Percentiles rank a stretch among this genome's conserved stretches.
Conservation (phyloP, 1,140 invertebrate genomes). For the Steinernema feltiae region DNA sequence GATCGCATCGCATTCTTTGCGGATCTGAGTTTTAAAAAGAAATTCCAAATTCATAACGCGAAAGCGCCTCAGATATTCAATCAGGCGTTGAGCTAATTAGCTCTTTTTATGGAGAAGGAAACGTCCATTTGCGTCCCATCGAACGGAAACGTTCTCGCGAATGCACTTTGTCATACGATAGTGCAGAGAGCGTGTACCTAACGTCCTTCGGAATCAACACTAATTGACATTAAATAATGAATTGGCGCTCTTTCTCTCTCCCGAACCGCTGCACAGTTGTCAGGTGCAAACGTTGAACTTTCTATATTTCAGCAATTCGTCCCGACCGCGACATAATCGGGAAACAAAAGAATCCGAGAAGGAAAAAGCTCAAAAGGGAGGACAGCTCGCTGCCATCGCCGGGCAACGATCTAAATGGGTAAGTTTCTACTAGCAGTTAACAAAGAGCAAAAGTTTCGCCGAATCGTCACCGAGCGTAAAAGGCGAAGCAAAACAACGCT, state of each 20-base stretch:
- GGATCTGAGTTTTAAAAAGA: not conserved
- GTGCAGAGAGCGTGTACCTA: not conserved
- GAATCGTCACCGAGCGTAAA: no score
- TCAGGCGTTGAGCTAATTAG: not conserved
- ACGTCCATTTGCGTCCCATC: not conserved
- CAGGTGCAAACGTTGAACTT: not conserved
- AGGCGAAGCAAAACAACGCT: no score
- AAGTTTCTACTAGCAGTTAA: no score
- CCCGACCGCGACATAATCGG: conserved; percentile 55
- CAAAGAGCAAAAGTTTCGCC: no score
- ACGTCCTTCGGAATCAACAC: not conserved
- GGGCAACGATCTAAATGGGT: conserved; percentile 43
- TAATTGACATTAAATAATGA: conserved; percentile 19
- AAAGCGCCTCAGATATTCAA: not conserved
- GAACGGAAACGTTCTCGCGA: not conserved
- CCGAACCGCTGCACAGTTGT: conserved; percentile 16
- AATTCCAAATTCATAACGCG: not conserved
- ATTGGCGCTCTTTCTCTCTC: not conserved
- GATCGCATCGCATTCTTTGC: no score
- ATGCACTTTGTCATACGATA: not conserved
- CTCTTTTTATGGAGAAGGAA: not conserved
- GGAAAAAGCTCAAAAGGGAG: conserved; percentile 47
- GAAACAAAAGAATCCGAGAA: conserved; percentile 56
- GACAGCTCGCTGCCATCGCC: conserved; percentile 49
- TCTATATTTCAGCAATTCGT: conserved; percentile 45